Conservation (phyloP, 2,113 vertebrate species). For the Gnathonemus echidnorhynchus region DNA sequence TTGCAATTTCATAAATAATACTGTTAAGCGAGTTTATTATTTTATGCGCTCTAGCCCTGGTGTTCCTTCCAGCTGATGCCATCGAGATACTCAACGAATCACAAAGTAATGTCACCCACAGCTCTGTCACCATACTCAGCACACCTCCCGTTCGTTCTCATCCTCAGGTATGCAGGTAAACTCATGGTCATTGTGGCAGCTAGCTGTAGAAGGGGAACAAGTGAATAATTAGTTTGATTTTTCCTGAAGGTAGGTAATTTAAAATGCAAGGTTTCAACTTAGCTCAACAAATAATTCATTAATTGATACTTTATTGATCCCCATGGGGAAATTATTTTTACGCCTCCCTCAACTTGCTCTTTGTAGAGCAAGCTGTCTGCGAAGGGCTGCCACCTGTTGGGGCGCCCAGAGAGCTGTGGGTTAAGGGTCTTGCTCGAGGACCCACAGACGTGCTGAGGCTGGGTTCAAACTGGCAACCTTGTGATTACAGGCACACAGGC, state of each 20-base stretch:
- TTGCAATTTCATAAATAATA: neutral
- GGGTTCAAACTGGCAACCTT: no score
- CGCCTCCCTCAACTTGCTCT: no score
- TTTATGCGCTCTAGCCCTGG: neutral
- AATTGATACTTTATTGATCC: no score
- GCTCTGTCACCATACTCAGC: neutral
- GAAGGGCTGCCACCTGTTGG: no score
- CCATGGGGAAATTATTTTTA: no score
- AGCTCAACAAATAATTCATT: neutral
- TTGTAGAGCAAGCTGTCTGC: no score
- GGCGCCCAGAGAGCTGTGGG: no score
- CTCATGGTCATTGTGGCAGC: neutral
- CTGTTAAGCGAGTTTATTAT: neutral
- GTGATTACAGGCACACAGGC: no score
- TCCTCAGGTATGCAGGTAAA: neutral
- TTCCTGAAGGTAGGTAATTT: neutral
- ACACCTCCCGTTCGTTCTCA: no score
- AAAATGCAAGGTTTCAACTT: neutral
- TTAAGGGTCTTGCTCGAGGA: no score
- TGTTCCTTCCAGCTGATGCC: neutral
- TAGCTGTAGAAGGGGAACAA: neutral
- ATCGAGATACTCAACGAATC: neutral
- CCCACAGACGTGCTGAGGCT: no score
- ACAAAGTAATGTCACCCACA: neutral
- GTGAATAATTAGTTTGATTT: neutral